phyloP scores from a whole-genome alignment of 2,113 vertebrate species.

The Erpornis zantholeuca region DNA sequence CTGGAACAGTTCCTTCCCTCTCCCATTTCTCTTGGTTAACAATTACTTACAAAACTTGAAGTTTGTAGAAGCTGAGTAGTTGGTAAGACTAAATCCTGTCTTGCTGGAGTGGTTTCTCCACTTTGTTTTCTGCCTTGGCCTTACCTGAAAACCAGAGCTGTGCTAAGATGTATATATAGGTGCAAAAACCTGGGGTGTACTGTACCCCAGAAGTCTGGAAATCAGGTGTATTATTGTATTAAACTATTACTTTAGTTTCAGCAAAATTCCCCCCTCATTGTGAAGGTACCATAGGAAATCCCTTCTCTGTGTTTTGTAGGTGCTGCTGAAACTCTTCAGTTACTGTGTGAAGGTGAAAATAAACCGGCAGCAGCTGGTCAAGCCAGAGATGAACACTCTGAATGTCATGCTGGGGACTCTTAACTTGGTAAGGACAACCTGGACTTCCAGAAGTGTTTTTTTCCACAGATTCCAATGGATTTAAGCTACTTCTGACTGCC shows the following conservation, averaged over 20 bases:
- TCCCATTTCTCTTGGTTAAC: background rate
- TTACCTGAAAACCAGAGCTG: background rate
- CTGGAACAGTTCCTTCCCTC: background rate
- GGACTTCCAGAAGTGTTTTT: background rate
- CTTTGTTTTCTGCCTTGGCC: background rate
- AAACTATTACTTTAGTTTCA: background rate
- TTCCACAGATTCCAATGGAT: background rate
- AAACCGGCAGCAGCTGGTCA: constrained; percentile 94
- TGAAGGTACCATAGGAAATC: background rate
- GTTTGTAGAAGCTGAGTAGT: background rate
- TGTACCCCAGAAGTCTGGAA: background rate
- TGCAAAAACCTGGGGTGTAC: background rate
- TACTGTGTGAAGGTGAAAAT: constrained; percentile 98
- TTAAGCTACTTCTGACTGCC: background rate
- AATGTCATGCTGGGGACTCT: constrained; percentile 98
- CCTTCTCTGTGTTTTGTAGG: constrained; percentile 68
- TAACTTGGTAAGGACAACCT: constrained; percentile 83
- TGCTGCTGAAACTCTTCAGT: constrained; percentile 94
- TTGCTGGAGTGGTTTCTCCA: background rate
- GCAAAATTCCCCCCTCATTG: background rate
- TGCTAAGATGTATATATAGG: background rate
- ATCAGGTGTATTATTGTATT: background rate
- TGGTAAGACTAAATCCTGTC: background rate
- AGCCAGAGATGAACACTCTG: constrained; percentile 97
- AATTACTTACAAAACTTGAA: background rate